These are phyloP conservation scores for Hyphantria cunea DNA, from an alignment of 1,140 invertebrate species.

Conservation along the genomic window DNA sequence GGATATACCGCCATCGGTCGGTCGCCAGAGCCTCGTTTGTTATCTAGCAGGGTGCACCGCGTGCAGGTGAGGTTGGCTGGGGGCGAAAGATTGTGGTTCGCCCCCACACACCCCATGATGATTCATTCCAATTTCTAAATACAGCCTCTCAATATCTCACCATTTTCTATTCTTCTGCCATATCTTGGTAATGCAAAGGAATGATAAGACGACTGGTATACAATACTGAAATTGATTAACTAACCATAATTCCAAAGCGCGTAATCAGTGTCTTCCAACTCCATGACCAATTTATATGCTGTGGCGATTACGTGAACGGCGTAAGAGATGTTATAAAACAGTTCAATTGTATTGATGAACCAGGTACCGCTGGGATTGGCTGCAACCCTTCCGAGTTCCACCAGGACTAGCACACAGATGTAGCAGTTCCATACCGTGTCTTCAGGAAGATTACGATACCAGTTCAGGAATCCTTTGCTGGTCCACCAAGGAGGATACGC, in stretches of 20 bases:
- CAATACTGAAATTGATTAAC: too few species aligned
- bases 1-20: too few species aligned
- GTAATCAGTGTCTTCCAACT: constrained; percentile 32
- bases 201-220: too few species aligned
- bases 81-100: too few species aligned
- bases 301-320: constrained; percentile 42
- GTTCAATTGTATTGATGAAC: constrained; percentile 31
- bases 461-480: constrained; percentile 29
- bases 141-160: too few species aligned
- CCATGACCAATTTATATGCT: constrained; percentile 31
- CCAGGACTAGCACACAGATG: constrained; percentile 43
- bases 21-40: too few species aligned
- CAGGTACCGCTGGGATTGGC: constrained; percentile 6
- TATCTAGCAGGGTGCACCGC: too few species aligned
- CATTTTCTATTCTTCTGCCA: too few species aligned
- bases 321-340: constrained; percentile 48
- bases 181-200: too few species aligned
- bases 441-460: constrained; percentile 45
- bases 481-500: constrained; percentile 47
- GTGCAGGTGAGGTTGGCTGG: too few species aligned
- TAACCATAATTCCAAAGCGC: background rate
- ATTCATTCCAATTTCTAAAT: too few species aligned
- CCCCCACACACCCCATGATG: too few species aligned
- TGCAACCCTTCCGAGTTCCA: constrained; percentile 38
- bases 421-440: constrained; percentile 52